Evolutionary conservation across 2,797 vertebrate genomes (phyloP).

Genomic region (Poecile montanus): DNA sequence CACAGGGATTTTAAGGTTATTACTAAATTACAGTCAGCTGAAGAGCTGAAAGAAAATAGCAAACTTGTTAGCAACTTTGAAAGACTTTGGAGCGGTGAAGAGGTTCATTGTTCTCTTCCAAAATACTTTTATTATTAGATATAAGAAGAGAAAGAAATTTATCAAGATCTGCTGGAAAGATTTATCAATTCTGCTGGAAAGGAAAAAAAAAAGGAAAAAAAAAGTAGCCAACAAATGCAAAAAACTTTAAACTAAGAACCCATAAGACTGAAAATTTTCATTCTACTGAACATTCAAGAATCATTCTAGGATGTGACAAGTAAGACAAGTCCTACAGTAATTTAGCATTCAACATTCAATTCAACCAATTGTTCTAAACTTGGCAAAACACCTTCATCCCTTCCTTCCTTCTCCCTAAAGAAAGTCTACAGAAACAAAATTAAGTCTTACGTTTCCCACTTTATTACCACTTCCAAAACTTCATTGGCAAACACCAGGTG

Average conservation of each 20-base stretch:
- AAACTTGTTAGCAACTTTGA: background rate
- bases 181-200: background rate
- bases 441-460: background rate
- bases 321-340: background rate
- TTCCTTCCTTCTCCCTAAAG: fast-evolving
- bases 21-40: background rate
- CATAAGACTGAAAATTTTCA: background rate
- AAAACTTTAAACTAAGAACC: background rate
- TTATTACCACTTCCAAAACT: background rate
- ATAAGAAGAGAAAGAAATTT: background rate
- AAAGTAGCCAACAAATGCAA: fast-evolving
- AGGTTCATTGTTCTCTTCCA: background rate
- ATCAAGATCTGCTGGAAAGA: background rate
- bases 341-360: background rate
- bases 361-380: background rate
- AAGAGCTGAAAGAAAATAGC: background rate
- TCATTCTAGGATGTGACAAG: background rate
- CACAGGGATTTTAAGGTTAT: background rate
- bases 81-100: background rate
- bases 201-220: fast-evolving
- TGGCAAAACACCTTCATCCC: background rate
- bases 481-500: background rate
- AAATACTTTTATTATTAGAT: background rate
- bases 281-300: background rate
- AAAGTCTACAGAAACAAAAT: background rate